Conservation (phyloP, 2,113 vertebrate genomes). For the Dipodomys ordii region DNA sequence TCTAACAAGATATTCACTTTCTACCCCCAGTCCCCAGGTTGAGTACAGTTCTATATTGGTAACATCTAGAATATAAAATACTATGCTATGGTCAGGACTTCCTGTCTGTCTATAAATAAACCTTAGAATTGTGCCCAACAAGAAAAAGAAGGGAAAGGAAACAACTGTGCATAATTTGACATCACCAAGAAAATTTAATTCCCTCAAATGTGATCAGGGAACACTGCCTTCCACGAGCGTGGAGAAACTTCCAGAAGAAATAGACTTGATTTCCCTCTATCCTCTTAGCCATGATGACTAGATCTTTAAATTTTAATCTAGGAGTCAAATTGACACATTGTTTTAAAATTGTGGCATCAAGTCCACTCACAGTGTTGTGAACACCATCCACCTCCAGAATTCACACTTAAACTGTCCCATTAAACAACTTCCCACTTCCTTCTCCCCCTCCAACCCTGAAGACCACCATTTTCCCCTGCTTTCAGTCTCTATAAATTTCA, state of each 20-base stretch:
- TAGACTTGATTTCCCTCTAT: not conserved
- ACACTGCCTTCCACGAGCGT: not conserved
- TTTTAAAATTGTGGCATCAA: not conserved
- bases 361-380: too few species aligned
- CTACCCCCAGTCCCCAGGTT: not conserved
- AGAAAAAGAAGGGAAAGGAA: not conserved
- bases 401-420: not conserved
- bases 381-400: not conserved
- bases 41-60: not conserved
- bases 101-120: slow-evolving; percentile 15
- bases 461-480: not conserved
- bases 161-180: not conserved
- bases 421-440: not conserved
- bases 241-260: not conserved
- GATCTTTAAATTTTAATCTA: not conserved
- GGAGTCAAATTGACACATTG: not conserved
- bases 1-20: not conserved
- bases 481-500: not conserved
- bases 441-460: too few species aligned
- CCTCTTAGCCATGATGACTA: not conserved
- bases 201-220: not conserved
- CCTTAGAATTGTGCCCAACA: not conserved
- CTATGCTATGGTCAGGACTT: not conserved
- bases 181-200: slow-evolving; percentile 18
- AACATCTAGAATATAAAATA: slow-evolving; percentile 29